A percentile compares a stretch with the other conserved stretches of the same genome.
Conservation (phyloP, 2,797 vertebrate genomes). For the Anniella stebbinsi region DNA sequence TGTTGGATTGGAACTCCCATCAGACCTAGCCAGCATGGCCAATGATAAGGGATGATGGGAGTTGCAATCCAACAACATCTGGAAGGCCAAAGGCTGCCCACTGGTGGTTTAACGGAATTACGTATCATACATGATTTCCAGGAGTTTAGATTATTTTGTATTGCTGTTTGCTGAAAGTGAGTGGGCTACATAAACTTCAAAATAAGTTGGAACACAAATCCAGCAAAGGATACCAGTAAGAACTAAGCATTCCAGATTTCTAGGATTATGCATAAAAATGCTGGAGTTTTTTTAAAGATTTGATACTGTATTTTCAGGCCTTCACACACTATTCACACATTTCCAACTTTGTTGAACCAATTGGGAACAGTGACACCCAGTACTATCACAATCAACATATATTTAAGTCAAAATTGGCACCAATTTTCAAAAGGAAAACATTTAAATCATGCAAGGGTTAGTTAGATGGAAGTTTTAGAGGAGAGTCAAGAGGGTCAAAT, state of each 20-base stretch:
- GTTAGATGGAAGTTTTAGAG: not conserved
- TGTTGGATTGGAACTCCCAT: no score
- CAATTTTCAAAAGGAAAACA: not conserved
- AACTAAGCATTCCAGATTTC: not conserved
- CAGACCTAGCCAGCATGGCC: no score
- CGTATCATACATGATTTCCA: not conserved
- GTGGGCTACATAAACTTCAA: conserved; percentile 11
- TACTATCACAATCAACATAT: not conserved
- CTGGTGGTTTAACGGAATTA: conserved; percentile 16
- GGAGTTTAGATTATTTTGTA: conserved; percentile 30
- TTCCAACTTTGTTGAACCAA: not conserved
- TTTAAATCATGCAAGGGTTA: not conserved
- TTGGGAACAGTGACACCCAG: not conserved
- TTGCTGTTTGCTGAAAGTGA: conserved; percentile 14
- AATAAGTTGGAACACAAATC: not conserved
- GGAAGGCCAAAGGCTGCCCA: no score
- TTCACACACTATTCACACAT: not conserved
- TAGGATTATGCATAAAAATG: not conserved
- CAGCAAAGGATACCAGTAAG: conserved; percentile 16
- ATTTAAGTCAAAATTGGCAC: not conserved
- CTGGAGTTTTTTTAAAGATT: not conserved
- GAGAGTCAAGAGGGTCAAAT: not conserved
- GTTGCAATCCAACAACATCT: no score
- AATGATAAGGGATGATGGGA: no score
- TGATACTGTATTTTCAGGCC: not conserved